phyloP scores from a whole-genome alignment of 2,888 invertebrate species.

The Coelinius sp. region DNA sequence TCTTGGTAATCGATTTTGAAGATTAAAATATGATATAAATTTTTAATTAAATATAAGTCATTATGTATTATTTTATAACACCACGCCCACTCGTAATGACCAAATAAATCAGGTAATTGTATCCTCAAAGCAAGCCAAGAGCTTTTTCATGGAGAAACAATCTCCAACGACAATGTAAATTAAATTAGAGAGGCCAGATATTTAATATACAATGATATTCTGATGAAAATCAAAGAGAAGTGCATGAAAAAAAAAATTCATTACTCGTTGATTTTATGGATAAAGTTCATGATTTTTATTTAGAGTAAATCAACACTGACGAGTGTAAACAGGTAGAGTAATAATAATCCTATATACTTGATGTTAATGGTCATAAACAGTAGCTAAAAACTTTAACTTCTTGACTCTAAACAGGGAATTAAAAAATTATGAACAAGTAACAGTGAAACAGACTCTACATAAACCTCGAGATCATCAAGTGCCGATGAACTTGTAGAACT shows the following conservation, averaged over 20 bases:
- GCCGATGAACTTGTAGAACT: slow-evolving; percentile 7
- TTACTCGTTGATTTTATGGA: background rate
- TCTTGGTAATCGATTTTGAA: no score
- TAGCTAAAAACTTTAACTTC: background rate
- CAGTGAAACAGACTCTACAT: background rate
- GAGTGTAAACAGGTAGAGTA: background rate
- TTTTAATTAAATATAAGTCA: background rate
- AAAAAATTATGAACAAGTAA: background rate
- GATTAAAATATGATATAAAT: no score
- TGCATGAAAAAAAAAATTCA: background rate
- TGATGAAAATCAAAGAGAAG: background rate
- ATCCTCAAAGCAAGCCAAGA: background rate
- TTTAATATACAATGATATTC: slow-evolving; percentile 7
- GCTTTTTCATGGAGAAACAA: slow-evolving; percentile 9
- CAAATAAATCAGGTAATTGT: background rate
- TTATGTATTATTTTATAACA: background rate
- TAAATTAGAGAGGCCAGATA: slow-evolving; percentile 18
- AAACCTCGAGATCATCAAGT: background rate
- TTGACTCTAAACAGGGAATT: background rate
- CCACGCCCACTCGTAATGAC: background rate
- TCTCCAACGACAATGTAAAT: slow-evolving; percentile 21
- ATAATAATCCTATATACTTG: background rate
- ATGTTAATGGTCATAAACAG: background rate
- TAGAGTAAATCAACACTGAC: background rate
- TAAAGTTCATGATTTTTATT: background rate